Percentiles rank a stretch among this genome's conserved stretches.
phyloP scores from a whole-genome alignment of 2,113 vertebrate genomes.

The Misgurnus mizolepis region DNA sequence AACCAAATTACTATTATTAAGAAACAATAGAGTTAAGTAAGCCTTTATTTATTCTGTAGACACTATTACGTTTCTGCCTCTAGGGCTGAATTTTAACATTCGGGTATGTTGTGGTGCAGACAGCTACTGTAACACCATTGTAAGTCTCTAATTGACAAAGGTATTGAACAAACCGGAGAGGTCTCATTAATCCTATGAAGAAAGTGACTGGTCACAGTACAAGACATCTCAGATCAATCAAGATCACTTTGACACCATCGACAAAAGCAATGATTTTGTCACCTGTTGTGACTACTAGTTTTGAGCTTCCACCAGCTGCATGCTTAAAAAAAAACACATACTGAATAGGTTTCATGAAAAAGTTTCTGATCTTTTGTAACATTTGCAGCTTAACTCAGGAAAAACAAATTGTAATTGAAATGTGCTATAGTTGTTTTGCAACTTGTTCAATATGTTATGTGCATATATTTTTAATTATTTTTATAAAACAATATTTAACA shows the following conservation, averaged over 20 bases:
- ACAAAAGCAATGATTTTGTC: conserved; percentile 47
- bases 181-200: conserved; percentile 56
- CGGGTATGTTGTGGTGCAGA: neutral
- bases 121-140: conserved; percentile 1
- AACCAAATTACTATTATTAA: neutral
- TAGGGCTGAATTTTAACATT: neutral
- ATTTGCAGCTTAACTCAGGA: neutral
- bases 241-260: conserved; percentile 49
- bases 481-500: no score
- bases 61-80: neutral
- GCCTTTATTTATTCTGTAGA: no score
- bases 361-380: neutral
- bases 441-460: neutral
- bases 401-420: neutral
- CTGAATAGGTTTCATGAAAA: conserved; percentile 12
- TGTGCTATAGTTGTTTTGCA: neutral
- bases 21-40: neutral
- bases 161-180: conserved; percentile 46
- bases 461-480: no score
- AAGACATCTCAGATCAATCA: conserved; percentile 53
- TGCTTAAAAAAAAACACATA: neutral
- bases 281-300: conserved; percentile 29
- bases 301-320: conserved; percentile 22
- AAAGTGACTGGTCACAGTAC: conserved; percentile 48
- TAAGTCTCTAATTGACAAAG: conserved; percentile 49